A percentile compares a stretch with the other conserved stretches of the same genome.
These are phyloP conservation scores for Oxyura jamaicensis DNA, from an alignment of 2,113 vertebrate genomes.

Conservation along the genomic window DNA sequence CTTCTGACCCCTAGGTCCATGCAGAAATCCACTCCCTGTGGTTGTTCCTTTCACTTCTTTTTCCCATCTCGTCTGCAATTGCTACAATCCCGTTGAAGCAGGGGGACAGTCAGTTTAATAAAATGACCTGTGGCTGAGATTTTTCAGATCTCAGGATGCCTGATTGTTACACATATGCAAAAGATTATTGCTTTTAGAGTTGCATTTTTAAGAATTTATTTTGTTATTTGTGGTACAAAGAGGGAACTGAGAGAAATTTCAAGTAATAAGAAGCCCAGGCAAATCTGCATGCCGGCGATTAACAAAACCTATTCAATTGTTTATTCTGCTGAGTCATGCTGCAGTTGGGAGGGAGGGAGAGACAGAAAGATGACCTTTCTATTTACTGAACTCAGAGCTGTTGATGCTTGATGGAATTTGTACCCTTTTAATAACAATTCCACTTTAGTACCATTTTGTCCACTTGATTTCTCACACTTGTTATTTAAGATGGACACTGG, in stretches of 20 bases:
- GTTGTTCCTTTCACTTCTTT: not conserved
- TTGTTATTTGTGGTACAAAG: not conserved
- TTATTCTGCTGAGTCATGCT: slow-evolving; percentile 61
- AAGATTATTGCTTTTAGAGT: not conserved
- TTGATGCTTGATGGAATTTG: not conserved
- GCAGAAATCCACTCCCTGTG: not conserved
- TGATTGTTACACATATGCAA: not conserved
- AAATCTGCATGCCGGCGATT: not conserved
- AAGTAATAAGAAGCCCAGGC: not conserved
- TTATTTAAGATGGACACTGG: not conserved
- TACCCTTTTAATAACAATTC: not conserved
- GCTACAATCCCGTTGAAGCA: not conserved
- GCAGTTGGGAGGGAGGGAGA: slow-evolving; percentile 40
- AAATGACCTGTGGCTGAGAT: not conserved
- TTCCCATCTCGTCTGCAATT: not conserved
- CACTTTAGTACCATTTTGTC: not conserved
- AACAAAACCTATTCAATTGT: slow-evolving; percentile 46
- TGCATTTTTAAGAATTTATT: not conserved
- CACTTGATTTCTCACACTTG: not conserved
- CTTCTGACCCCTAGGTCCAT: not conserved
- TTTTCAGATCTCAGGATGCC: not conserved
- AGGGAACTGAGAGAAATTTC: not conserved
- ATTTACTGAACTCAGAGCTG: slow-evolving; percentile 14
- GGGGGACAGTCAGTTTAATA: not conserved
- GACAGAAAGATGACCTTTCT: slow-evolving; percentile 39